Evolutionary conservation across 2,113 vertebrate species (phyloP), one percentile per base, ranked within the genome.

Genomic region (Ornithorhynchus anatinus): DNA sequence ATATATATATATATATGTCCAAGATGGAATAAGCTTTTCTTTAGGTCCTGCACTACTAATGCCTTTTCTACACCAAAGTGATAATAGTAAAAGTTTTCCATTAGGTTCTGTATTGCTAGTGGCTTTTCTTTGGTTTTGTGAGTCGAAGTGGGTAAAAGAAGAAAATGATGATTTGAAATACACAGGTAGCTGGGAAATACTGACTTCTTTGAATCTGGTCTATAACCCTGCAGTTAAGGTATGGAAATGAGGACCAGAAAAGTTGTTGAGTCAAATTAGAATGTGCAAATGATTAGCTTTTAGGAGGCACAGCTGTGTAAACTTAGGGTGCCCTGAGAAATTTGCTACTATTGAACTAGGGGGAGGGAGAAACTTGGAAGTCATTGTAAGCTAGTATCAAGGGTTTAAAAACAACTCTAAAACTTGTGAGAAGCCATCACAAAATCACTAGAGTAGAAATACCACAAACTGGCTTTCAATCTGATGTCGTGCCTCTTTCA

Each of bases 211-310:
- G 47, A 8, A 20, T 37, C 76, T 86, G 44, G 15, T 58, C 43
- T 68, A 71, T 75, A 72, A 54, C 69, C 45, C 64, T 78, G 50
- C 14, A 56, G 17, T 37, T 77, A 13, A 53, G n/a, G 13, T 62
- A 42, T 44, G 51, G 69, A 84, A 89, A 63, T 72, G 32, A 84
- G 59, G 61, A 52, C 75, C 67, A 51, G 72, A 70, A 72, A 89
- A 67, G 32, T 23, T 54, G 5, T 20, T 52, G 52, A 60, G 62
- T 79, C 51, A 69, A 62, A 83, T 75, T 70, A 51, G 82, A 82
- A 29, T 31, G 29, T 78, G 52, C 42, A 78, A 58, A 71, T 87
- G 53, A 80, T 91, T 88, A 89, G 63, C 69, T 76, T 44, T 76
- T 44, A 71, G 72, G 38, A 35, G 39, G 8, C 50, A 27, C 58